phyloP scores from a whole-genome alignment of 2,888 invertebrate species.

The Busseola fusca region DNA sequence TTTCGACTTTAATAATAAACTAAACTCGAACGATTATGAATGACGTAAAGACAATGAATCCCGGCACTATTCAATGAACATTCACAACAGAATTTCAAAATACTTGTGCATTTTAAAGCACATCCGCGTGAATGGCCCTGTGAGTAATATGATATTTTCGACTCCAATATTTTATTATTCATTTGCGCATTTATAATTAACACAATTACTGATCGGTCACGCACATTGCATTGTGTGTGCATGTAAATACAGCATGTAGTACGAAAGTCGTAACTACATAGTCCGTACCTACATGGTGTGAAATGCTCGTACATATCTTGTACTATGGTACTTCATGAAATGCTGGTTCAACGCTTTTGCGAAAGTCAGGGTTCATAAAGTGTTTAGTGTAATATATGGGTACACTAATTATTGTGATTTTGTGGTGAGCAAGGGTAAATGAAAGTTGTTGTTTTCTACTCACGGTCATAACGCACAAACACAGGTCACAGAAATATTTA shows the following conservation, averaged over 20 bases:
- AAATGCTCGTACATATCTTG: too few species aligned
- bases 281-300: too few species aligned
- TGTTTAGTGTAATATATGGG: too few species aligned
- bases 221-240: constrained; percentile 1
- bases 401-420: too few species aligned
- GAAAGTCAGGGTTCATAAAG: neutral
- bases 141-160: constrained; percentile 31
- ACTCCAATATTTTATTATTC: constrained; percentile 35
- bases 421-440: too few species aligned
- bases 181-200: constrained; percentile 39
- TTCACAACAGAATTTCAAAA: constrained; percentile 40
- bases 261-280: neutral
- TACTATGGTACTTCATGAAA: neutral
- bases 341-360: neutral
- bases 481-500: too few species aligned
- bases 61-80: constrained; percentile 36
- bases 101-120: constrained; percentile 41
- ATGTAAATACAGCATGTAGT: neutral
- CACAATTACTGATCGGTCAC: constrained; percentile 30
- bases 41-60: constrained; percentile 61
- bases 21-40: constrained; percentile 61
- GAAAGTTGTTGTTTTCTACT: too few species aligned
- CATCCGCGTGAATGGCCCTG: constrained; percentile 17
- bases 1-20: constrained; percentile 37
- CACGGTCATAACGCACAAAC: too few species aligned